Evolutionary conservation across 2,888 invertebrate species (phyloP), one percentile per base, ranked within the genome.

Genomic region (Adelphocoris suturalis): DNA sequence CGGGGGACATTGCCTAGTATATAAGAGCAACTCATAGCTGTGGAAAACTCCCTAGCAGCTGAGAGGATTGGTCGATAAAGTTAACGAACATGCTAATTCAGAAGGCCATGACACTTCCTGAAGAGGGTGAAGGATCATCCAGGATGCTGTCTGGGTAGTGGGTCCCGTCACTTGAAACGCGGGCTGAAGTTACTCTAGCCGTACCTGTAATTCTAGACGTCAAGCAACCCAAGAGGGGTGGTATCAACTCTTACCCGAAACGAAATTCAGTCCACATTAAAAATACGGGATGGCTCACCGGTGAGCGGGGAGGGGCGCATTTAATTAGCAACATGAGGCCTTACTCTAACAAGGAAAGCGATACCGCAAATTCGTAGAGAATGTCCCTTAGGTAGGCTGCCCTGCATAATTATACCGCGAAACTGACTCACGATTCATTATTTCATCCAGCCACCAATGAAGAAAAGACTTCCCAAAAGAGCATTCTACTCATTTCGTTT

Each of bases 151-250:
- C 52, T 52, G 52, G 52, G 11, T 37, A 37, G 37, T 7, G 7
- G 37, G 37, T 37, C n/a, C n/a, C n/a, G n/a, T n/a, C 37, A 37
- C 7, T 37, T 37, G 37, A 37, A 37, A 37, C 37, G 37, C 2
- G 37, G 37, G 37, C 23, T 23, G 68, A 23, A 1, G 23, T 68
- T 68, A 4, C 68, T 68, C 27, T 23, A 23, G 12, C 68, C n/a
- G 23, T 68, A 23, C 68, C 68, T 68, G 68, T 68, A 68, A 68
- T 68, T 68, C 68, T 68, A 68, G 19, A 68, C 68, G 5, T 68
- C 68, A 27, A 27, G 68, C 19, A 16, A 19, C 61, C 19, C 19
- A 19, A 16, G 5, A 2, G 68, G 68, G 68, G 68, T 23, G 12
- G 27, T 23, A 68, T 9, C 68, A 68, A 19, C 12, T 27, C 68